Conservation (phyloP, 2,797 vertebrate species). For the Ceryle rudis region DNA sequence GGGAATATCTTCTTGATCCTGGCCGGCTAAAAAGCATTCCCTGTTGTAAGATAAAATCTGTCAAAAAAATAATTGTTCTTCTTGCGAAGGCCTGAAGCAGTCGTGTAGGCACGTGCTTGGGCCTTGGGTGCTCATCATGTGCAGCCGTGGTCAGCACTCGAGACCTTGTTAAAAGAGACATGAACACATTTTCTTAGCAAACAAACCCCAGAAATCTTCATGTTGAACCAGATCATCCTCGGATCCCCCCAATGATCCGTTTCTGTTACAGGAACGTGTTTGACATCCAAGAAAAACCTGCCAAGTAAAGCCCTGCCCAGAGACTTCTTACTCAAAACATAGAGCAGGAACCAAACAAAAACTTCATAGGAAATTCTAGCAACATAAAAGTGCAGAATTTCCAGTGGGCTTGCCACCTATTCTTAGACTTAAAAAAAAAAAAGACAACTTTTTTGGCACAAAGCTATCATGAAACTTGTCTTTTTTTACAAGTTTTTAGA, state of each 20-base stretch:
- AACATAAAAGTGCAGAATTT: not conserved
- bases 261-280: not conserved
- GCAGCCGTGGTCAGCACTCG: not conserved
- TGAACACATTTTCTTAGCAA: not conserved
- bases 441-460: not conserved
- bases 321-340: not conserved
- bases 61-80: not conserved
- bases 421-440: not conserved
- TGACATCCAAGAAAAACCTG: not conserved
- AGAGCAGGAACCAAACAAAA: not conserved
- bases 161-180: not conserved
- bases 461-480: not conserved
- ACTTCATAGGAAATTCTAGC: not conserved
- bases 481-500: not conserved
- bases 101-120: accelerated
- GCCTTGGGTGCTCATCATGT: not conserved
- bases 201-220: not conserved
- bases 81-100: not conserved
- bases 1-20: not conserved
- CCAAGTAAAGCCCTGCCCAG: not conserved
- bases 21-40: not conserved
- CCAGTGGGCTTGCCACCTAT: not conserved
- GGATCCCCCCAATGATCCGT: not conserved
- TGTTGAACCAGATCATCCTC: not conserved
- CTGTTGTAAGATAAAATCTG: not conserved